Evolutionary conservation across 2,113 vertebrate genomes (phyloP), one percentile per base, ranked within the genome.

Genomic region (Crotophaga sulcirostris): DNA sequence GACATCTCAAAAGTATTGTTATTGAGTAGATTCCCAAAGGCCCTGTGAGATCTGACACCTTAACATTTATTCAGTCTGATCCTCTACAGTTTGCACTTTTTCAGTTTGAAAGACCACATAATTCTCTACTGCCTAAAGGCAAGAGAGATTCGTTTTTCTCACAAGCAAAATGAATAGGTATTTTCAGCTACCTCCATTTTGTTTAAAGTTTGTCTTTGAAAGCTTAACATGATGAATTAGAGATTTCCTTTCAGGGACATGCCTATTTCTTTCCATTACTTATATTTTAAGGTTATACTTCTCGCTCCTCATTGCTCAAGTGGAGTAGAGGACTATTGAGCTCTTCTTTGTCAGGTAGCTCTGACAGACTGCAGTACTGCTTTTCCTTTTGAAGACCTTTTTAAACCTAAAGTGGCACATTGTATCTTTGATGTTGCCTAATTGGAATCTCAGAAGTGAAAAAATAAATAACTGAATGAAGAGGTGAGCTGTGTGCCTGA

Each of bases 171-270:
- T 96, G 76, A 97, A 96, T 77, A 96, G 84, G 67, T 96, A 96
- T 94, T 94, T 96, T 90, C 90, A 94, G 62, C 49, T 91, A 38
- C 64, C 56, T 97, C 84, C 73, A 76, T 95, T 96, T 97, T 93
- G 87, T 93, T 95, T 93, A 95, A 96, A 95, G 94, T 96, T 95
- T 85, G 89, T 58, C 84, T 96, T 93, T 95, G 89, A 96, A 97
- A 90, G 28, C 52, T 75, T 81, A 49, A 85, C 54, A 68, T 89
- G 93, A 93, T 87, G 80, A 89, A 79, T 93, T 94, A 85, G 69
- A 97, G 58, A 91, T 59, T 96, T 93, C n/a, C 45, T 90, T 82
- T 95, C 23, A 93, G 81, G 69, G 70, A 64, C 62, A 69, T 75
- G 34, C 40, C 66, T 81, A 60, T 83, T 94, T 95, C 56, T 82